A percentile compares a stretch with the other conserved stretches of the same genome.
Evolutionary conservation across 2,888 invertebrate genomes (phyloP).

Genomic region (Azorinus chamasolen): DNA sequence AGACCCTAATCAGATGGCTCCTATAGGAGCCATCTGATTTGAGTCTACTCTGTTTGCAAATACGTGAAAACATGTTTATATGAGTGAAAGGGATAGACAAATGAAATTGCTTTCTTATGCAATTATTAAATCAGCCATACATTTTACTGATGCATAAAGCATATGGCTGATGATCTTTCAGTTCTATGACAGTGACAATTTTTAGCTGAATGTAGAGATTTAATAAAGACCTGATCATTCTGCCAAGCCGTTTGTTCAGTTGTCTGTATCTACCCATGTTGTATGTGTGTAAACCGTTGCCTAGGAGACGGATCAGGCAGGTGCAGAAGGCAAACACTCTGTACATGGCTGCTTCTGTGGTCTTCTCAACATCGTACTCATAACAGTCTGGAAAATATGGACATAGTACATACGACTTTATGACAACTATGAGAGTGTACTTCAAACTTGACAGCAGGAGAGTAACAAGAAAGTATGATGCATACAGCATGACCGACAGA

Average conservation of each 20-base stretch:
- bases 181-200: no score
- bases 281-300: conserved; percentile 90
- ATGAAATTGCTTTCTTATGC: neutral
- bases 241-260: conserved; percentile 88
- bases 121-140: neutral
- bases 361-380: conserved; percentile 82
- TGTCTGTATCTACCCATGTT: conserved; percentile 90
- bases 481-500: no score
- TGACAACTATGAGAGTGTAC: no score
- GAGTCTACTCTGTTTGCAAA: no score
- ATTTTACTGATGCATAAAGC: neutral
- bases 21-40: no score
- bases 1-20: no score
- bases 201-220: neutral
- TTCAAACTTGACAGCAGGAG: no score
- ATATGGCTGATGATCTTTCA: neutral
- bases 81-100: no score
- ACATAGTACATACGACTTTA: no score
- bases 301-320: conserved; percentile 89
- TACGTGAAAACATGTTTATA: no score
- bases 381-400: conserved; percentile 37
- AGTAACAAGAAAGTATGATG: no score
- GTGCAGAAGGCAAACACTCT: conserved; percentile 91
- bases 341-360: conserved; percentile 90
- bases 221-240: conserved; percentile 83